These are phyloP conservation scores for Lipophrys pholis DNA, from an alignment of 2,113 vertebrate species.

Conservation along the genomic window DNA sequence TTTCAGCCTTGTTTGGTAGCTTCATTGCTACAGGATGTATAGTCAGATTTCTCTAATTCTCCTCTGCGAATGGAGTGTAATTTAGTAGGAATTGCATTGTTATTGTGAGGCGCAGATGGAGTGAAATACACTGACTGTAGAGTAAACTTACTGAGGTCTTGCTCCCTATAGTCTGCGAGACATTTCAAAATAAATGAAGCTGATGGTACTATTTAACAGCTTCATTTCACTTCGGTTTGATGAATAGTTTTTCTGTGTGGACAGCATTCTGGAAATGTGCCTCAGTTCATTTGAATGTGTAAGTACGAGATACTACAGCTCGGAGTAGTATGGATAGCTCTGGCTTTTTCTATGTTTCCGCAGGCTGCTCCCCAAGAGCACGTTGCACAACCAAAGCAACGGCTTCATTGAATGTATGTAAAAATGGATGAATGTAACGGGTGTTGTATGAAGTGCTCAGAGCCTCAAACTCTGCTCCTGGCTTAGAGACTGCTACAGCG, in stretches of 20 bases:
- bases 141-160: background rate
- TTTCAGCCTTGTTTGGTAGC: conserved; percentile 5
- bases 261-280: too few relatives aligned
- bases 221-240: background rate
- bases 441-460: too few relatives aligned
- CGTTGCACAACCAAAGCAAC: too few relatives aligned
- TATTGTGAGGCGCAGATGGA: conserved; percentile 14
- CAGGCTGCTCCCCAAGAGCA: too few relatives aligned
- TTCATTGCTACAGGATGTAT: background rate
- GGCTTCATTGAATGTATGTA: too few relatives aligned
- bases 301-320: too few relatives aligned
- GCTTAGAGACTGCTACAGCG: too few relatives aligned
- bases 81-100: conserved; percentile 12
- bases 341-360: too few relatives aligned
- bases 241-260: background rate
- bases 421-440: too few relatives aligned
- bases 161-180: background rate
- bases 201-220: background rate
- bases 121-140: conserved; percentile 2
- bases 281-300: too few relatives aligned
- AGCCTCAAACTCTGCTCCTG: too few relatives aligned
- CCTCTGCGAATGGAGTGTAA: conserved; percentile 21
- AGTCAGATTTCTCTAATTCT: conserved; percentile 5
- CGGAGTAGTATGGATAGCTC: too few relatives aligned
- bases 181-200: background rate